These are phyloP conservation scores for Sebastes taczanowskii DNA, from an alignment of 2,797 vertebrate genomes.

Conservation along the genomic window DNA sequence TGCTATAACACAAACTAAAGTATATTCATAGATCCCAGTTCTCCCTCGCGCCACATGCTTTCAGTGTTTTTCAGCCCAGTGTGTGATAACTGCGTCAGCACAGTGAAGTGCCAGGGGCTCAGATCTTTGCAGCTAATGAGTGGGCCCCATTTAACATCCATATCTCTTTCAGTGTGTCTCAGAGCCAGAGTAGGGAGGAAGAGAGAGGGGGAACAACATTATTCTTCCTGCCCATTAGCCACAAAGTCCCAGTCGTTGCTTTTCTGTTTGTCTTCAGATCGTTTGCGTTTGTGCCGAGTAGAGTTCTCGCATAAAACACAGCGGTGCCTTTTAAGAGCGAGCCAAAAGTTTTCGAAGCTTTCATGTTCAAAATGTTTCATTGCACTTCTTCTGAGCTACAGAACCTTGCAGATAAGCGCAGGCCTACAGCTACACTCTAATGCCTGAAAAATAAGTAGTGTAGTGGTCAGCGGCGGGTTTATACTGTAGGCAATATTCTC, in stretches of 20 bases:
- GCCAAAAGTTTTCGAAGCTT: neutral
- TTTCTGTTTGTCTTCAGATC: neutral
- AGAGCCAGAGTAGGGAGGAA: neutral
- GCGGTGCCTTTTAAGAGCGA: neutral
- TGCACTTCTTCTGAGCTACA: neutral
- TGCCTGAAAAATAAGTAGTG: neutral
- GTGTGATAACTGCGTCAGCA: constrained; percentile 35
- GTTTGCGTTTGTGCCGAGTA: neutral
- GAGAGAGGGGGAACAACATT: neutral
- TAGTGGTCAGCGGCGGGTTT: constrained; percentile 45
- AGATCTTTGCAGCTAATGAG: constrained; percentile 26
- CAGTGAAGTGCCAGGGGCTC: constrained; percentile 14
- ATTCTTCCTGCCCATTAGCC: neutral
- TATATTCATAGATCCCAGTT: neutral
- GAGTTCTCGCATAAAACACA: neutral
- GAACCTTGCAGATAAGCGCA: neutral
- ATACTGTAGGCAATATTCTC: constrained; percentile 7
- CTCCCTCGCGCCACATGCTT: neutral
- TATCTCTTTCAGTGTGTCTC: constrained; percentile 11
- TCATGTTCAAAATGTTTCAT: constrained; percentile 4
- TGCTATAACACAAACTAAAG: neutral
- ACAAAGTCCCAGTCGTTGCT: neutral
- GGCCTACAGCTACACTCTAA: neutral
- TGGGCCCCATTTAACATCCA: constrained; percentile 3
- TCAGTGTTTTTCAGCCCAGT: constrained; percentile 14